Evolutionary conservation across 2,113 vertebrate species (phyloP).

Genomic region (Eurystomus gularis): DNA sequence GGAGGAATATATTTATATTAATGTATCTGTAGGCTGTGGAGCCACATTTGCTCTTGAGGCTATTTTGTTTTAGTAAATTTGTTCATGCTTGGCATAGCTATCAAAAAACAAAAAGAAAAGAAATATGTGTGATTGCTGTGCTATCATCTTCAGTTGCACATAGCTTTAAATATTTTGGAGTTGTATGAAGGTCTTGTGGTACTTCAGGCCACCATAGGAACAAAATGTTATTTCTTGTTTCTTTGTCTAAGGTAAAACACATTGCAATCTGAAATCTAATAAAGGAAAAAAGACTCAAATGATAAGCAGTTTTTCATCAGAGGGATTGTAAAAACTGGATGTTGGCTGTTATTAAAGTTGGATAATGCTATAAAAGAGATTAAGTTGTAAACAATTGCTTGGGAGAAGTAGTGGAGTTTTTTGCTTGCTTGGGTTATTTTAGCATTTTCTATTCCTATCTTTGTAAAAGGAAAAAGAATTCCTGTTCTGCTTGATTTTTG

Average conservation of each 20-base stretch:
- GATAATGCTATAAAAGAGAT: slow-evolving; percentile 23
- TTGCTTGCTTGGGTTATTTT: background rate
- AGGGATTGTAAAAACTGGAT: background rate
- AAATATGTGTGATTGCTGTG: background rate
- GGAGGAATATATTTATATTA: slow-evolving; percentile 31
- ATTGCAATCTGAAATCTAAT: background rate
- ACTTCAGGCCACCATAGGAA: background rate
- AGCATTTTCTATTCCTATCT: background rate
- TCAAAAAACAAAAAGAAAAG: background rate
- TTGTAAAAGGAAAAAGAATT: background rate
- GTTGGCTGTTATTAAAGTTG: background rate
- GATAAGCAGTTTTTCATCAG: slow-evolving; percentile 7
- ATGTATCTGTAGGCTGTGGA: background rate
- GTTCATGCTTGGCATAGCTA: background rate
- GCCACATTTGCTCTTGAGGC: background rate
- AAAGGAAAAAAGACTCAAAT: background rate
- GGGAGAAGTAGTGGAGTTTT: background rate
- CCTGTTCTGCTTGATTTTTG: background rate
- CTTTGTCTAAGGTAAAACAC: background rate
- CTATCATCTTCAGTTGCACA: background rate
- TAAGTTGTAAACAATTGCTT: background rate
- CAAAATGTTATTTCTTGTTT: background rate
- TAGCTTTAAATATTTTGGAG: slow-evolving; percentile 7
- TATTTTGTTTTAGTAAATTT: slow-evolving; percentile 1
- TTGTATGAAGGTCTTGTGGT: background rate